Base-by-base conservation (phyloP, 2,113 vertebrate species). In the Neodon shergylaensis region DNA sequence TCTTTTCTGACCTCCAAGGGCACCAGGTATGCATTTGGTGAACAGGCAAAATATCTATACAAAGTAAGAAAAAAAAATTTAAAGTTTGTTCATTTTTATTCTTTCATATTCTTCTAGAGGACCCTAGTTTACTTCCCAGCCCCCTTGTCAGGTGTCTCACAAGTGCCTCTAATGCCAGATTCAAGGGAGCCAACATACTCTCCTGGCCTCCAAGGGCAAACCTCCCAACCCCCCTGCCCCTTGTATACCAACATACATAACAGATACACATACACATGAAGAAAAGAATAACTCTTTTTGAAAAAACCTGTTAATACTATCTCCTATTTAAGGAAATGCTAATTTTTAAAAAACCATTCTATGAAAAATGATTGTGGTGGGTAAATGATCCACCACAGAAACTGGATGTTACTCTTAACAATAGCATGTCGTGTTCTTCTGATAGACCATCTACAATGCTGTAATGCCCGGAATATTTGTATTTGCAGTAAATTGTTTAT, bases 401-500 rank as follows among this genome's bases (percentile, higher is more conserved):
- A 44, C 72, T 72, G 70, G 5, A 74, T 74, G 39, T 74, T 22
- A 74, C 74, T 52, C 70, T 72, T 72, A 21, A 72, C n/a, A 72
- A 72, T n/a, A 19, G 42, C 70, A 4, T 73, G 2, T 82, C 88
- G 54, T 58, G 89, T 95, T 78, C 42, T 72, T 84, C 28, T 52
- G 12, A 13, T 88, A 49, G 42, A 17, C 65, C n/a, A 6, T 93
- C 13, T 79, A 26, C 79, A 76, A 84, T 83, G 11, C 12, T 88
- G 3, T 52, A 76, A 58, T 81, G 42, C 21, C 63, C 4, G 89
- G n/a, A 79, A 36, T 93, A 21, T 93, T 93, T 47, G 1, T 87
- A 11, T 90, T 94, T 74, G 11, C 74, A 83, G 49, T 79, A 87
- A 94, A 90, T 3, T 73, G 58, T 39, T 89, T 9, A 82, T 90